Percentiles rank a stretch among this genome's conserved stretches.
These are phyloP conservation scores for Rhizoglyphus robini DNA, from an alignment of 1,140 invertebrate species.

Conservation along the genomic window DNA sequence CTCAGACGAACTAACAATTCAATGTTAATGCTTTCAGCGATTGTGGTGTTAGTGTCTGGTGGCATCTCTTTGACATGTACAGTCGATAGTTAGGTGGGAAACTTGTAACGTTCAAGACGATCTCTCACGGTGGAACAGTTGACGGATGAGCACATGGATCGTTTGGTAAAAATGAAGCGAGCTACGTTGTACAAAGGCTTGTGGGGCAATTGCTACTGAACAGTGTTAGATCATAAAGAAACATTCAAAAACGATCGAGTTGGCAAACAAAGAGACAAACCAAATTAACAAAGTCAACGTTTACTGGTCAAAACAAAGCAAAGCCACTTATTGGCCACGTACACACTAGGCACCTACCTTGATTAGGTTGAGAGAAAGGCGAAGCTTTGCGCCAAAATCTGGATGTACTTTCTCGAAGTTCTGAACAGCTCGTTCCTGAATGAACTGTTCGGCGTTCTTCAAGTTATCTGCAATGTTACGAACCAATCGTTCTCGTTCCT, in stretches of 20 bases:
- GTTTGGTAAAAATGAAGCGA: background rate
- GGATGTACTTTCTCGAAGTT: slow-evolving; percentile 38
- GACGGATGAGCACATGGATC: background rate
- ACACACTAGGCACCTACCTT: slow-evolving; percentile 10
- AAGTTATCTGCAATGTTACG: slow-evolving; percentile 66
- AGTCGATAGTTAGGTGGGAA: too few relatives aligned
- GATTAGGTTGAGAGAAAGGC: background rate
- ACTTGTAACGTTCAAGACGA: background rate
- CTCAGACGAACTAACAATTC: too few relatives aligned
- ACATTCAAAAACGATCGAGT: background rate
- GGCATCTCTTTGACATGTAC: too few relatives aligned
- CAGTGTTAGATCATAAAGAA: background rate
- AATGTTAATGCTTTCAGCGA: too few relatives aligned
- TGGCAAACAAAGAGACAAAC: background rate
- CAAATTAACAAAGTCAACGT: too few relatives aligned
- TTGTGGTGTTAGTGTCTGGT: too few relatives aligned
- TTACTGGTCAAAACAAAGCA: too few relatives aligned
- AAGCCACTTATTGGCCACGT: too few relatives aligned
- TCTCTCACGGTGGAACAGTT: background rate
- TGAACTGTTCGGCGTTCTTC: slow-evolving; percentile 60
- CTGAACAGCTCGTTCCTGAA: slow-evolving; percentile 46
- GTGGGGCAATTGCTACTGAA: background rate
- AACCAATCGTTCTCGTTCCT: slow-evolving; percentile 53
- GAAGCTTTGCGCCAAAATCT: slow-evolving; percentile 32
- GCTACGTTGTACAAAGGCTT: background rate